Evolutionary conservation across 1,140 invertebrate genomes (phyloP).

Genomic region (Pseudomyrmex gracilis): DNA sequence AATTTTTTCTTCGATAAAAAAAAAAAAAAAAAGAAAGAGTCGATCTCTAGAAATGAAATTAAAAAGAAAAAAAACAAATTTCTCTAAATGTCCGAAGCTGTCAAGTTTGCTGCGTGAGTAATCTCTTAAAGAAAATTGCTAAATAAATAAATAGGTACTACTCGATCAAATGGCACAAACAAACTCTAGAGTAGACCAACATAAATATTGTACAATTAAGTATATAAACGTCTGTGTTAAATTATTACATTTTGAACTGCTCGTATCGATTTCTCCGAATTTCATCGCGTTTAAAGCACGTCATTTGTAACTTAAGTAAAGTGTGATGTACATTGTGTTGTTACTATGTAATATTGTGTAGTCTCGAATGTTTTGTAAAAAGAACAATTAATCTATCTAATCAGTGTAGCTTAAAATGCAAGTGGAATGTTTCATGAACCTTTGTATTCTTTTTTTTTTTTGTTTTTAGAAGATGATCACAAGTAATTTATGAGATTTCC

Average conservation of each 20-base stretch:
- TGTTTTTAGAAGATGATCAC: conserved; percentile 65
- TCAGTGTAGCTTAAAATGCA: conserved; percentile 74
- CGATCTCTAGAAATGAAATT: background rate
- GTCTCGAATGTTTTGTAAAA: conserved; percentile 57
- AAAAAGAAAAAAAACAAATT: conserved; percentile 4
- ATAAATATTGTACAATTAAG: conserved; percentile 54
- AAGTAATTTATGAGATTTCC: conserved; percentile 65
- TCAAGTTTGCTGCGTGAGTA: background rate
- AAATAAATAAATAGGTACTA: conserved; percentile 69
- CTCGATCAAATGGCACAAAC: conserved; percentile 63
- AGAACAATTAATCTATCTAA: conserved; percentile 42
- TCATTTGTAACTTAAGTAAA: conserved; percentile 53
- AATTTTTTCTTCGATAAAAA: conserved; percentile 13
- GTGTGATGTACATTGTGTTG: conserved; percentile 35
- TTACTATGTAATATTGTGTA: conserved; percentile 19
- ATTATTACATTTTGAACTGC: conserved; percentile 45
- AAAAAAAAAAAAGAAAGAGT: conserved; percentile 21
- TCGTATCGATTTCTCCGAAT: background rate
- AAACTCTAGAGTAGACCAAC: conserved; percentile 37
- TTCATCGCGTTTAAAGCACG: background rate
- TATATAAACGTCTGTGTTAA: conserved; percentile 39
- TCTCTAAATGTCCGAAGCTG: conserved; percentile 4
- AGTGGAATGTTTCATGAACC: conserved; percentile 74
- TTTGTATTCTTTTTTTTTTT: conserved; percentile 52
- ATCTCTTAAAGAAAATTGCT: conserved; percentile 14